Evolutionary conservation across 2,113 vertebrate genomes (phyloP), one percentile per base, ranked within the genome.

Genomic region (Ictidomys tridecemlineatus): DNA sequence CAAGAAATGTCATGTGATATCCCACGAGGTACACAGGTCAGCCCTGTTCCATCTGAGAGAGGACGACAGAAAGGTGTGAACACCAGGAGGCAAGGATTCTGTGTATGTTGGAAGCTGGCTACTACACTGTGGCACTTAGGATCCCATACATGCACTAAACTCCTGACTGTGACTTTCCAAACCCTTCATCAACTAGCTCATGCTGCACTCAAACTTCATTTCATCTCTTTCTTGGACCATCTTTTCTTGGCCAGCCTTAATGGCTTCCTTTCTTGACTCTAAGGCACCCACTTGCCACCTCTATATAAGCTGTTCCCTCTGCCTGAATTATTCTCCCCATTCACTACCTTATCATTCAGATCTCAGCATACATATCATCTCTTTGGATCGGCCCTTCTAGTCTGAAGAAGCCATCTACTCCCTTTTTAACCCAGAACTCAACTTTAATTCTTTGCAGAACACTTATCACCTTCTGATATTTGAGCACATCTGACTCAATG

Each of bases 371-470:
- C 73, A 58, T 67, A 39, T 69, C 48, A 85, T 42, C 65, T 88
- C 51, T 24, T 22, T n/a, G 37, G 53, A 78, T 63, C 78, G 69
- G 32, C 28, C 32, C 72, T 63, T 58, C 32, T 1, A 28, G 26
- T 51, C 42, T 65, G 61, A 92, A 91, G 85, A 85, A 58, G 26
- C 14, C 32, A 32, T 37, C 67, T 82, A 80, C 26, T 12, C 56
- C 18, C 51, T 74, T 82, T 73, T 69, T 61, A 39, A 17, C 45
- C 67, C 74, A 92, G 28, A 92, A 70, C 24, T n/a, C 56, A 87
- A 51, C 74, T 92, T 97, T 92, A 95, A 87, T 63, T 87, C 48
- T 96, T 58, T 69, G 79, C 37, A 97, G 61, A 86, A 89, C 4
- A 92, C 67, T 79, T 76, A 85, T 3, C 84, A 85, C 63, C n/a